Evolutionary conservation across 2,797 vertebrate species (phyloP).

Genomic region (Chloroceryle amazona): DNA sequence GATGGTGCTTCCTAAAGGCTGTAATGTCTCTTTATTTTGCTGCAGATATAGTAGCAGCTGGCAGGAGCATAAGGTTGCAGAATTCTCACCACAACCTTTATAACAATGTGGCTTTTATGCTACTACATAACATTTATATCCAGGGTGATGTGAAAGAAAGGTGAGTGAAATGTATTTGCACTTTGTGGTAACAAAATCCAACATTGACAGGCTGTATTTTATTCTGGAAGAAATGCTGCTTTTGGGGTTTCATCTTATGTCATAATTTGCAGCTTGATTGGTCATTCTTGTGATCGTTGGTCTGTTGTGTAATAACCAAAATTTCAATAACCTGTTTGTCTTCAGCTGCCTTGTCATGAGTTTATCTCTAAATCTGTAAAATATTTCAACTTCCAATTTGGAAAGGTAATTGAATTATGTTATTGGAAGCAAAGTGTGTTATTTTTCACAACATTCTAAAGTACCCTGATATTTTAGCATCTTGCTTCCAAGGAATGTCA

Average conservation of each 20-base stretch:
- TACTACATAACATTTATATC: neutral
- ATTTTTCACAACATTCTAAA: neutral
- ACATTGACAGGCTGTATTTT: neutral
- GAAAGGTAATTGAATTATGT: neutral
- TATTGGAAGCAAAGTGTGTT: neutral
- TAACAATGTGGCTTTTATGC: slow-evolving; percentile 39
- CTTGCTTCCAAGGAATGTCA: neutral
- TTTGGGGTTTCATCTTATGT: neutral
- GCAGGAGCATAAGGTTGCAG: slow-evolving; percentile 39
- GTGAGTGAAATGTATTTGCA: neutral
- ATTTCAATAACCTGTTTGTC: neutral
- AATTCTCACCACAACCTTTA: neutral
- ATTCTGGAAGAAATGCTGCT: neutral
- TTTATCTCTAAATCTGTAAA: neutral
- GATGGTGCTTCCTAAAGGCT: slow-evolving; percentile 34
- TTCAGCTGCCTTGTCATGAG: neutral
- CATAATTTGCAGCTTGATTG: neutral
- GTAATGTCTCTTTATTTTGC: slow-evolving; percentile 21
- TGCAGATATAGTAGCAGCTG: slow-evolving; percentile 35
- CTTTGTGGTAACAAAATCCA: neutral
- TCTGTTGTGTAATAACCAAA: neutral
- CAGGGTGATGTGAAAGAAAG: neutral
- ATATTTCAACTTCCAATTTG: neutral
- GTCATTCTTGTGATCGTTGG: neutral
- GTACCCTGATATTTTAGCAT: neutral